These are phyloP conservation scores for Melinaea marsaeus DNA, from an alignment of 2,888 invertebrate genomes.

Conservation along the genomic window DNA sequence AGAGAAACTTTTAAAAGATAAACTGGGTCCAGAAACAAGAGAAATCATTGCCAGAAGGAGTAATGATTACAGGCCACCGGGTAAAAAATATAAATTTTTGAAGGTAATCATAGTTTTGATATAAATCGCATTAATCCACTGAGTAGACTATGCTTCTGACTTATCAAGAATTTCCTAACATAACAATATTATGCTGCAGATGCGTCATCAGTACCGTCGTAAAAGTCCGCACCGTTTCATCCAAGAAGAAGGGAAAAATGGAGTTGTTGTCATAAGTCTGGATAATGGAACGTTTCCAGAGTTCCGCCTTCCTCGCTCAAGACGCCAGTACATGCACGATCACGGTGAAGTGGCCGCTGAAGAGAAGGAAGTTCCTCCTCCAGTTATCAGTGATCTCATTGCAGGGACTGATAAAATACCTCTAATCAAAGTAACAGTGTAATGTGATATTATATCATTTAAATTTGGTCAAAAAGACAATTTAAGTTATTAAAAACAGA, in stretches of 20 bases:
- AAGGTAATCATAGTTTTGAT: slow-evolving; percentile 11
- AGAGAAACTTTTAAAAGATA: slow-evolving; percentile 4
- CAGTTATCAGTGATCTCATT: slow-evolving; percentile 4
- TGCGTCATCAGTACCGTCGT: slow-evolving; percentile 32
- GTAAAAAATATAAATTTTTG: slow-evolving; percentile 16
- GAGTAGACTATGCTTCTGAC: too few species aligned
- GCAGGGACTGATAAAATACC: slow-evolving; percentile 5
- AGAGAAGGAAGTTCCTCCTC: slow-evolving; percentile 24
- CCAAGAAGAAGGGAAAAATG: slow-evolving; percentile 42
- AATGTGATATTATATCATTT: neutral
- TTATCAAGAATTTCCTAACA: neutral
- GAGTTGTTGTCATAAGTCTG: slow-evolving; percentile 47
- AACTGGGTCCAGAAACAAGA: neutral
- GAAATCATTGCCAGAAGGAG: neutral
- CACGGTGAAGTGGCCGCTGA: slow-evolving; percentile 13
- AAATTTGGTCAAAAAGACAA: too few species aligned
- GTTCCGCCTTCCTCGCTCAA: slow-evolving; percentile 47
- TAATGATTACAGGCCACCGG: neutral
- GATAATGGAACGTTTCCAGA: slow-evolving; percentile 48
- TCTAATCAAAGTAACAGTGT: neutral
- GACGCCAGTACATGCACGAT: slow-evolving; percentile 53
- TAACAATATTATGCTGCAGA: slow-evolving; percentile 10
- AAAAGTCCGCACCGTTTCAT: slow-evolving; percentile 35
- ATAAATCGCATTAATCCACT: too few species aligned
- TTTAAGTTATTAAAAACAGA: too few species aligned